These are phyloP conservation scores for Drosophila monieri DNA, from an alignment of 2,888 invertebrate genomes.

Conservation along the genomic window DNA sequence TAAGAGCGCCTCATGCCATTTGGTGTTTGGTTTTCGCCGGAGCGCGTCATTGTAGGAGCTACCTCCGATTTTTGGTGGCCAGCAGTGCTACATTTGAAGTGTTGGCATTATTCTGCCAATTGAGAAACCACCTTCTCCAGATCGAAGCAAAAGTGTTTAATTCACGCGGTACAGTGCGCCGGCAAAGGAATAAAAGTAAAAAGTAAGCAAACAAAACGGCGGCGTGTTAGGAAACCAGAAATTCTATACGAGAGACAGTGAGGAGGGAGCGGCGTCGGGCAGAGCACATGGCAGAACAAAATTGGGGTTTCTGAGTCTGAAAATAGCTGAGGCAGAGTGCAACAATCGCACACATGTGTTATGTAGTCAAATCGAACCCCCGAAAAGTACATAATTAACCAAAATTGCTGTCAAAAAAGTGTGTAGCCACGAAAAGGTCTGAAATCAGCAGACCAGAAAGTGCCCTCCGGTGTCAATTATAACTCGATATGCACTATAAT, in stretches of 20 bases:
- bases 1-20: slow-evolving; percentile 18
- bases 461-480: slow-evolving; percentile 33
- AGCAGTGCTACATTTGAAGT: slow-evolving; percentile 36
- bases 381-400: slow-evolving; percentile 8
- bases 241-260: slow-evolving; percentile 7
- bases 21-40: slow-evolving; percentile 16
- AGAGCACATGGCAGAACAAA: slow-evolving; percentile 58
- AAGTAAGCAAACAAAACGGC: slow-evolving; percentile 20
- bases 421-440: slow-evolving; percentile 9
- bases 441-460: slow-evolving; percentile 24
- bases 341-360: slow-evolving; percentile 46
- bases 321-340: slow-evolving; percentile 59
- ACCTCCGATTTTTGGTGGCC: slow-evolving; percentile 21
- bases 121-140: slow-evolving; percentile 12
- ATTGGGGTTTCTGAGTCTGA: slow-evolving; percentile 52
- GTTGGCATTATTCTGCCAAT: slow-evolving; percentile 21
- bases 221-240: slow-evolving; percentile 14
- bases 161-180: slow-evolving; percentile 9
- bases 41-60: slow-evolving; percentile 26
- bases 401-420: slow-evolving; percentile 20
- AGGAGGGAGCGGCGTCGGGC: slow-evolving; percentile 2
- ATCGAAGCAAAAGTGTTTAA: slow-evolving; percentile 4
- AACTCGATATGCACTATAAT: slow-evolving; percentile 29
- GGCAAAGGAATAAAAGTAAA: neutral
- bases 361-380: slow-evolving; percentile 47